Percentiles rank a stretch among this genome's conserved stretches.
Conservation (phyloP, 2,888 invertebrate genomes). For the Heliconius erato region DNA sequence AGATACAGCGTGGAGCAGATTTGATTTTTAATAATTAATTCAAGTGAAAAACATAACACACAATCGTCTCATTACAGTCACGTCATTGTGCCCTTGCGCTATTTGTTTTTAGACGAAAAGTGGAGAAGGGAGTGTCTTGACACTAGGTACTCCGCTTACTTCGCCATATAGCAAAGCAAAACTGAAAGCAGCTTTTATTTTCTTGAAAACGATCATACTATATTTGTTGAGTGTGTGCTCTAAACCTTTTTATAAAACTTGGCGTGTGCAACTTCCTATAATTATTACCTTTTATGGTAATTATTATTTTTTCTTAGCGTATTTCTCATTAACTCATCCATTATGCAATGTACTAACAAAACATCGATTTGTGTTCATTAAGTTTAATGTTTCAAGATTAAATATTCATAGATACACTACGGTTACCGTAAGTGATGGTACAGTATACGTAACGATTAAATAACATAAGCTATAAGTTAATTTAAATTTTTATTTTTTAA, state of each 20-base stretch:
- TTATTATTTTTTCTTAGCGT: not conserved
- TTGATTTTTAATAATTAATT: no score
- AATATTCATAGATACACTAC: slow-evolving; percentile 5
- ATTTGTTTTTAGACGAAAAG: no score
- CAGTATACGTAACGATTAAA: not conserved
- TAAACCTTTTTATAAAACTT: not conserved
- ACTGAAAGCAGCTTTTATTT: no score
- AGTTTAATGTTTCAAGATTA: slow-evolving; percentile 9
- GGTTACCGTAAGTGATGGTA: not conserved
- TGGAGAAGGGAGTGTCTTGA: not conserved
- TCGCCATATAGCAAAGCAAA: no score
- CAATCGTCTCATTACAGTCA: no score
- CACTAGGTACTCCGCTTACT: no score
- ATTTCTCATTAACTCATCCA: not conserved
- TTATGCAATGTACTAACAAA: not conserved
- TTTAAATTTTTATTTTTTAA: not conserved
- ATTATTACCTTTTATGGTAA: slow-evolving; percentile 16
- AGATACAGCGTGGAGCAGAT: no score
- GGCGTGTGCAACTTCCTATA: not conserved
- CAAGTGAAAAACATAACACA: no score
- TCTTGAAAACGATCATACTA: no score
- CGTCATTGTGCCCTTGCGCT: no score
- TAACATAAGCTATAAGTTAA: not conserved
- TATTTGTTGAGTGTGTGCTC: not conserved
- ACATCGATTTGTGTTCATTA: not conserved